phyloP scores from a whole-genome alignment of 2,888 invertebrate genomes.

The Drosophila antonietae region DNA sequence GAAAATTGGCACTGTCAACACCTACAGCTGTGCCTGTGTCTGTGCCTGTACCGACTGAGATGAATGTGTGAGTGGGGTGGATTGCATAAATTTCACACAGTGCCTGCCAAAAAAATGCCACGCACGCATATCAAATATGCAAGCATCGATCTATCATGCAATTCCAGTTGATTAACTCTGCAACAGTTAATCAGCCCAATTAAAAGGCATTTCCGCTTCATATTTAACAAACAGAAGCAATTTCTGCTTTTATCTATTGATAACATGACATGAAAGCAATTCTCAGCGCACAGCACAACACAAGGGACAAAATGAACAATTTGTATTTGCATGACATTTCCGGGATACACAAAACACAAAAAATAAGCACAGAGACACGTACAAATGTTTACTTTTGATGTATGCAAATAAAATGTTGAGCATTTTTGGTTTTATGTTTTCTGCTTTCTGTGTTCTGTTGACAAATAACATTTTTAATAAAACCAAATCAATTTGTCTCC shows the following conservation, averaged over 20 bases:
- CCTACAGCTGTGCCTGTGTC: conserved; percentile 31
- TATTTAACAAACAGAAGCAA: not conserved
- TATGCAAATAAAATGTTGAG: conserved; percentile 4
- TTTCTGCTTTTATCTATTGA: conserved; percentile 4
- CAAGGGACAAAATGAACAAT: not conserved
- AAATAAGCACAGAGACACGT: not conserved
- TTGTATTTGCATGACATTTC: not conserved
- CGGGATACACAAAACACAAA: not conserved
- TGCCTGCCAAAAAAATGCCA: conserved; percentile 27
- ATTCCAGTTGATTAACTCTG: conserved; percentile 1
- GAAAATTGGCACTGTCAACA: conserved; percentile 74
- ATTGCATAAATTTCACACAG: conserved; percentile 24
- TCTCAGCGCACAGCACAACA: not conserved
- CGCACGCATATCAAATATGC: not conserved
- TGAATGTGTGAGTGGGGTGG: not conserved
- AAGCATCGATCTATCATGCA: conserved; percentile 3
- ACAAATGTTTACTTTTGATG: conserved; percentile 1
- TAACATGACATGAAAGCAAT: not conserved
- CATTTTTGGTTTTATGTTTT: not conserved
- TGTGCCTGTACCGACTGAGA: not conserved
- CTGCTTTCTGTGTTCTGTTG: not conserved
- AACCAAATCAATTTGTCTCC: conserved; percentile 13
- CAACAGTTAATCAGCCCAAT: conserved; percentile 20
- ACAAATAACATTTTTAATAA: not conserved
- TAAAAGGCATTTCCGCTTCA: conserved; percentile 6